These are phyloP conservation scores for Holothuria glaberrima DNA, from an alignment of 35 echinoderm and acorn worm genomes.

Conservation along the genomic window DNA sequence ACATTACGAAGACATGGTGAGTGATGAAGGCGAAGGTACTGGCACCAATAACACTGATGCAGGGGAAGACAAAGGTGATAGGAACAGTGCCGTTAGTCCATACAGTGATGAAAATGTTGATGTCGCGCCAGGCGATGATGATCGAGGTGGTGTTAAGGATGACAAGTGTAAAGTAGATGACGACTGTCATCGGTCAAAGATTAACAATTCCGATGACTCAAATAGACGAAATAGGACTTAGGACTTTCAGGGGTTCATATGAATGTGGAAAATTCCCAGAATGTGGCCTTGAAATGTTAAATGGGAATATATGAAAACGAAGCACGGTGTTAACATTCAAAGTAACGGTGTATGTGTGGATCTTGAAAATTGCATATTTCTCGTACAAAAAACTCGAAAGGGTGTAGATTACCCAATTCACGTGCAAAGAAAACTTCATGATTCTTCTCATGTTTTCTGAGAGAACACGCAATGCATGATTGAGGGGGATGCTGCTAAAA, in stretches of 20 bases:
- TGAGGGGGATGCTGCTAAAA: not conserved
- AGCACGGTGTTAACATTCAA: not conserved
- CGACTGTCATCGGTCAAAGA: not conserved
- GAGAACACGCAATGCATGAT: constrained; percentile 1
- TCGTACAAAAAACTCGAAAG: not conserved
- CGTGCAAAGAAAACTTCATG: constrained; percentile 24
- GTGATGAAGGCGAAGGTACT: not conserved
- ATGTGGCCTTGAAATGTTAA: not conserved
- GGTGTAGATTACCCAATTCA: constrained; percentile 31
- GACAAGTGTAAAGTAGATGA: not conserved
- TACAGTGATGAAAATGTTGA: not conserved
- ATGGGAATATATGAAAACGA: not conserved
- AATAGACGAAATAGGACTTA: not conserved
- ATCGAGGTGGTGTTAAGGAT: not conserved
- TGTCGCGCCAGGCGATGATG: not conserved
- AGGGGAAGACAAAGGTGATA: too few species aligned
- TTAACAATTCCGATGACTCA: not conserved
- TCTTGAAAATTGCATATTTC: not conserved
- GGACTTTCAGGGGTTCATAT: not conserved
- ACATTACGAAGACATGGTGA: not conserved
- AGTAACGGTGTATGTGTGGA: constrained; percentile 6
- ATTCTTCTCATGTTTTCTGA: not conserved
- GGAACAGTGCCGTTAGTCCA: too few species aligned
- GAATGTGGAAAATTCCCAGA: not conserved
- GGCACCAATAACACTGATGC: too few species aligned